Base-by-base conservation (phyloP, 1,140 invertebrate species). In the Helicoverpa armigera region DNA sequence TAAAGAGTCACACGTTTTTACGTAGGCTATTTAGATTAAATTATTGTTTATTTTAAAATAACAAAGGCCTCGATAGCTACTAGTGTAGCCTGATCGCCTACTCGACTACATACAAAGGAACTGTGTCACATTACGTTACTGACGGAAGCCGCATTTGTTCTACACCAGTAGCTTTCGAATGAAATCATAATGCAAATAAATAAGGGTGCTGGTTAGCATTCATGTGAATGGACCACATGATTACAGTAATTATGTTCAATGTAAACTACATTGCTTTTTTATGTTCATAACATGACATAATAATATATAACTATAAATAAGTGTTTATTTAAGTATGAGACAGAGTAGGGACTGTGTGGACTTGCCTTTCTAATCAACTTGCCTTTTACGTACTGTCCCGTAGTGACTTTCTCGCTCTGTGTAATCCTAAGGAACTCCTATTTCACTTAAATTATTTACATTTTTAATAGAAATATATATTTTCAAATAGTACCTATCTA, bases 281-380 rank as follows among this genome's bases (percentile, higher is more conserved):
- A 90, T 87, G 82, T 90, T 89, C 86, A 91, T 90, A 86, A 92
- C 86, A 91, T 90, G 87, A 92, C 87, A 88, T 91, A 89, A 88
- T 89, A 88, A 82, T 87, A 86, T 81, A 81, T 77, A 74, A 54
- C 43, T 82, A 79, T 72, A 80, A 77, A 82, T 83, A 58, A 69
- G 29, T 73, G 67, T 61, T 75, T 61, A 86, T 82, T 88, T 86
- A 83, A 85, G 79, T 85, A 83, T 86, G 85, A 84, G 80, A 87
- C 84, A 87, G 86, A 87, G 85, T 90, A 89, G 88, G 85, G 87
- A 88, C 81, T 88, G 86, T 86, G 73, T 77, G 75, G 80, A 90
- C 91, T 92, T 93, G 92, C 91, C 91, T 92, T 88, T 92, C 87
- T 88, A 84, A 90, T 87, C 79, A 82, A 90, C 91, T 91, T 94